These are phyloP conservation scores for Smithornis capensis DNA, from an alignment of 2,113 vertebrate genomes.

Conservation along the genomic window DNA sequence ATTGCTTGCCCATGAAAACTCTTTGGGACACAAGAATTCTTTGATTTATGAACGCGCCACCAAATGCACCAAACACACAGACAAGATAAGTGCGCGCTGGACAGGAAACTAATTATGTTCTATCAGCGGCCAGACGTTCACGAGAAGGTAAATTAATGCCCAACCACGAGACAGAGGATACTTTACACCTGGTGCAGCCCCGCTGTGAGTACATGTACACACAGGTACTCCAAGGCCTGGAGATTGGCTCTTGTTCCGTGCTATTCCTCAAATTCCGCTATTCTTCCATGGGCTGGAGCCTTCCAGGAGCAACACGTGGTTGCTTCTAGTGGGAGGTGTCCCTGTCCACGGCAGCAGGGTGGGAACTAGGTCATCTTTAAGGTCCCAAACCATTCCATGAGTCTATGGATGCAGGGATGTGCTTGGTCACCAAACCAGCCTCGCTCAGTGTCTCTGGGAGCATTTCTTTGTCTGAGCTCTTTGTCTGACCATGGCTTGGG, in stretches of 20 bases:
- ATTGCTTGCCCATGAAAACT: background rate
- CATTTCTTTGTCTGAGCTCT: rapidly evolving
- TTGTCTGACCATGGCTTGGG: background rate
- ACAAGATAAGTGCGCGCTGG: background rate
- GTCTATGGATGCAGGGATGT: background rate
- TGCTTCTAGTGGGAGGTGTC: background rate
- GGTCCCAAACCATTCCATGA: background rate
- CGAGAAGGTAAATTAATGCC: background rate
- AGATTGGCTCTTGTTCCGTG: rapidly evolving
- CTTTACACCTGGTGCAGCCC: background rate
- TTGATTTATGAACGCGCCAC: conserved; percentile 8
- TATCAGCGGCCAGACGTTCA: background rate
- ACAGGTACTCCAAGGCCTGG: background rate
- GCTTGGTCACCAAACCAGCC: background rate
- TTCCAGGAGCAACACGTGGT: background rate
- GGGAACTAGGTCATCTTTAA: background rate
- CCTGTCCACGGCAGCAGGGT: background rate
- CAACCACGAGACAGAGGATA: background rate
- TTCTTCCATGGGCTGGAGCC: rapidly evolving
- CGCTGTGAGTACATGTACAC: rapidly evolving
- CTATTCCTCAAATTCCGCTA: background rate
- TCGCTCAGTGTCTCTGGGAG: background rate
- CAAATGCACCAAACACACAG: background rate
- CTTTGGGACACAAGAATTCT: background rate
- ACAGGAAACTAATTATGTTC: background rate